Evolutionary conservation across 2,113 vertebrate species (phyloP).

Genomic region (Gulo gulo): DNA sequence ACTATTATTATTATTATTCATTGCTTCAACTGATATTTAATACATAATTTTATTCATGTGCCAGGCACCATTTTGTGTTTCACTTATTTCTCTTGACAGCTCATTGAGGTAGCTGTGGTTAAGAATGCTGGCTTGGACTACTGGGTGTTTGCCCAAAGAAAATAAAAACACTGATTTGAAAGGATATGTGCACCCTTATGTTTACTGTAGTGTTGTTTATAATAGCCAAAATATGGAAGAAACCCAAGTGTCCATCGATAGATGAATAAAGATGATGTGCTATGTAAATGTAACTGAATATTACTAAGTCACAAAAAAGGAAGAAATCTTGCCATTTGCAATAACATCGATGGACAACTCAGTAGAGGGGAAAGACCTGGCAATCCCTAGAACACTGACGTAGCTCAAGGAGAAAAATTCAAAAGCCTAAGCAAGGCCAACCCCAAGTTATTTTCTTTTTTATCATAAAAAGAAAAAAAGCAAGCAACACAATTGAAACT

Average conservation of each 20-base stretch:
- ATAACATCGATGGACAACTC: neutral
- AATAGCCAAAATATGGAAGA: neutral
- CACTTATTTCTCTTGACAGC: neutral
- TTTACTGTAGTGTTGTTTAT: neutral
- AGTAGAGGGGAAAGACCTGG: neutral
- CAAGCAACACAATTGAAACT: neutral
- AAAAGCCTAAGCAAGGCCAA: neutral
- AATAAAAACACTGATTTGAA: neutral
- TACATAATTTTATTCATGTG: neutral
- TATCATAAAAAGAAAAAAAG: neutral
- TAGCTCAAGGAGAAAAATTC: neutral
- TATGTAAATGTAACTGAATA: neutral
- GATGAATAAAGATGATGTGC: neutral
- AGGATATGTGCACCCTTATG: neutral
- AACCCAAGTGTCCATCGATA: neutral
- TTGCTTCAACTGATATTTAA: constrained; percentile 19
- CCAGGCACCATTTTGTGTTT: neutral
- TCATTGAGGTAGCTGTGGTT: neutral
- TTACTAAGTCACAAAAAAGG: neutral
- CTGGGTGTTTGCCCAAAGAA: neutral
- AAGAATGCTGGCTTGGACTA: neutral
- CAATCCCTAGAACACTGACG: neutral
- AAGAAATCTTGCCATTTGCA: neutral
- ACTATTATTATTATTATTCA: neutral
- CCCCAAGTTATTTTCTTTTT: neutral